Conservation (phyloP, 2,888 invertebrate species). For the Cephus nigrinus region DNA sequence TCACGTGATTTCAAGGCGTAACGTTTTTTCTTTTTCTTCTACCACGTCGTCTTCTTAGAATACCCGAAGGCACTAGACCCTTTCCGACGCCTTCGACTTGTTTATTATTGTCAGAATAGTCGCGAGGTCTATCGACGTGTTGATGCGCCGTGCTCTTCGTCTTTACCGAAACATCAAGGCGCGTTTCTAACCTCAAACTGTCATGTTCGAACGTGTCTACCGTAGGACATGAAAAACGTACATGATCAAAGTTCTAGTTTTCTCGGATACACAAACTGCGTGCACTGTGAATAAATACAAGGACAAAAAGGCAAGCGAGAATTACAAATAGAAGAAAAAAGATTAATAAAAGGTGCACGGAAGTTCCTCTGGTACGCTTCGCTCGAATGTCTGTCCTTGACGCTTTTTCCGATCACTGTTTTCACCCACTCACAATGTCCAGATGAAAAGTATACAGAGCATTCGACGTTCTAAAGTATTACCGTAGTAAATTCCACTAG, state of each 20-base stretch:
- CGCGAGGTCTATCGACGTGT: background rate
- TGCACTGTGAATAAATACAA: background rate
- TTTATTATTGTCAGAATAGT: background rate
- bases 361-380: background rate
- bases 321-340: background rate
- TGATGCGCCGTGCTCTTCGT: background rate
- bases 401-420: slow-evolving; percentile 5
- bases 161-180: background rate
- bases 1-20: background rate
- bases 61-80: background rate
- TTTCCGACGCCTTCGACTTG: background rate
- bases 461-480: background rate
- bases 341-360: background rate
- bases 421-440: slow-evolving; percentile 1
- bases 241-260: background rate
- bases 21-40: background rate
- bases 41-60: background rate
- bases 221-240: background rate
- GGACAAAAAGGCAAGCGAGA: background rate
- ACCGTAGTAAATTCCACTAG: background rate
- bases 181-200: background rate
- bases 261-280: background rate
- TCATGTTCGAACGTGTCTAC: background rate
- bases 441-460: background rate
- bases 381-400: background rate